Percentiles rank a stretch among this genome's conserved stretches.
These are phyloP conservation scores for Brenthis ino DNA, from an alignment of 2,888 invertebrate genomes.

Conservation along the genomic window DNA sequence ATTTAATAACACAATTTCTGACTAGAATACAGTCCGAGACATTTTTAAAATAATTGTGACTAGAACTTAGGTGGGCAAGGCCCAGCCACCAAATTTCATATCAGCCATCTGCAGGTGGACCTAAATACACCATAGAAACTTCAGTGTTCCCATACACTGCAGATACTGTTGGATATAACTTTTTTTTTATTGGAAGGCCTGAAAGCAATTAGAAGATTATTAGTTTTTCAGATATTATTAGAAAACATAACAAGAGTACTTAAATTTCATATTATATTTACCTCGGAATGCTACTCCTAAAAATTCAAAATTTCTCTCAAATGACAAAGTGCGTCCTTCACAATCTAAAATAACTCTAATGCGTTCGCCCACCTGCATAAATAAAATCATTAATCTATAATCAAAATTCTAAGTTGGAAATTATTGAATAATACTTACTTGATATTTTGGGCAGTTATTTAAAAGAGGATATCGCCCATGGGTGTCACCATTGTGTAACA, in stretches of 20 bases:
- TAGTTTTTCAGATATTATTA: background rate
- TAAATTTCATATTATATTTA: constrained; percentile 52
- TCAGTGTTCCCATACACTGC: constrained; percentile 99
- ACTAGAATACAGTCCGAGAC: background rate
- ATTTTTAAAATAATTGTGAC: background rate
- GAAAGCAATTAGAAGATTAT: constrained; percentile 46
- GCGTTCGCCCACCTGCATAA: constrained; percentile 94
- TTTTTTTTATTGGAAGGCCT: constrained; percentile 93
- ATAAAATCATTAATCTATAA: background rate
- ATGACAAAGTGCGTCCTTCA: constrained; percentile 97
- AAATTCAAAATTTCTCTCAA: constrained; percentile 99
- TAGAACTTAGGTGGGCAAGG: background rate
- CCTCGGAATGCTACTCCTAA: constrained; percentile 98
- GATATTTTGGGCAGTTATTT: constrained; percentile 98
- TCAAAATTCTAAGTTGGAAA: background rate
- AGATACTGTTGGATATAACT: constrained; percentile 96
- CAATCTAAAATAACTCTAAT: constrained; percentile 98
- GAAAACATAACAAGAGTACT: background rate
- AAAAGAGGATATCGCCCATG: constrained; percentile 96
- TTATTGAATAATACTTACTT: constrained; percentile 81
- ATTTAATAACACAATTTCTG: constrained; percentile 2
- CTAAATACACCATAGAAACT: constrained; percentile 99
- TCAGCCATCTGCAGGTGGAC: constrained; percentile 98
- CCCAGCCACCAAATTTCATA: constrained; percentile 38
- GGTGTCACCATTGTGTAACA: constrained; percentile 97